Conservation (phyloP, 2,113 vertebrate species). For the Burhinus bistriatus region DNA sequence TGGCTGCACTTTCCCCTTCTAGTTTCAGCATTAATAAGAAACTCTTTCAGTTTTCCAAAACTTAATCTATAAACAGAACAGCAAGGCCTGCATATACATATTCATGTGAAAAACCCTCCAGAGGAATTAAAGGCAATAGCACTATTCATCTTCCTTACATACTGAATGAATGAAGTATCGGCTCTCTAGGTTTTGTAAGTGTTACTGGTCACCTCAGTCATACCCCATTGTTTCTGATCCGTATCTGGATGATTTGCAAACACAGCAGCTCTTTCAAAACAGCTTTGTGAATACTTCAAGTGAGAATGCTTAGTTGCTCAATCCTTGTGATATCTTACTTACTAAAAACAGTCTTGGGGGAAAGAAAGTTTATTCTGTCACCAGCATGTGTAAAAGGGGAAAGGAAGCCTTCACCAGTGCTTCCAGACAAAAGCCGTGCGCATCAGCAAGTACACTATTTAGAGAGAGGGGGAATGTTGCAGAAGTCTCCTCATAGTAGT, state of each 20-base stretch:
- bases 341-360: not conserved
- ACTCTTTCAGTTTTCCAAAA: not conserved
- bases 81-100: slow-evolving; percentile 16
- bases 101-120: slow-evolving; percentile 10
- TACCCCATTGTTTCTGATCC: not conserved
- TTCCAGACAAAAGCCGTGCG: not conserved
- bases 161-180: not conserved
- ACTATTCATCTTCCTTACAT: slow-evolving; percentile 3
- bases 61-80: slow-evolving; percentile 11
- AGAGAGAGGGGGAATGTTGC: not conserved
- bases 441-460: not conserved
- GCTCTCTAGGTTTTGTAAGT: not conserved
- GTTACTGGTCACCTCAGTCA: not conserved
- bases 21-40: not conserved
- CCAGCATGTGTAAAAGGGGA: not conserved
- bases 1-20: not conserved
- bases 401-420: not conserved
- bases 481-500: not conserved
- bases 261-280: not conserved
- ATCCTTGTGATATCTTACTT: not conserved
- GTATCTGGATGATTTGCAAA: not conserved
- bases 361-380: not conserved
- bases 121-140: slow-evolving; percentile 26
- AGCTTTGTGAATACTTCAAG: not conserved
- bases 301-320: not conserved